Conservation (phyloP, 35 echinoderm and acorn worm species). For the Anneissia japonica region DNA sequence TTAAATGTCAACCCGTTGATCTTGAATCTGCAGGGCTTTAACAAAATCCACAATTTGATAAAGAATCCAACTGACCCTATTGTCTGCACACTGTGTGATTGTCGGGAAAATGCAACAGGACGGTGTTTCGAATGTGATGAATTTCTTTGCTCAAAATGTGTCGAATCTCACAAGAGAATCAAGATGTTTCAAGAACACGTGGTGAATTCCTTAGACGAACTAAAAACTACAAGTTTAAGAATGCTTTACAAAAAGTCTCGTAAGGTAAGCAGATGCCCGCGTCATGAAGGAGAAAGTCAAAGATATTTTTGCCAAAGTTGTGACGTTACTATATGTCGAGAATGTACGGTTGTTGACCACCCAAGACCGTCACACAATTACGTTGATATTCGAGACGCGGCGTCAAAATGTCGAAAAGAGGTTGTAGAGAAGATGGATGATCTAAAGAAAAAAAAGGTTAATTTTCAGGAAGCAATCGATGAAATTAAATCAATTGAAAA, state of each 20-base stretch:
- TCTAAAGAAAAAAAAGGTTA: background rate
- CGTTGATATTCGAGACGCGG: conserved; percentile 6
- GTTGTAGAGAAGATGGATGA: background rate
- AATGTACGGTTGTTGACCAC: conserved; percentile 48
- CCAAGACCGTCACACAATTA: conserved; percentile 16
- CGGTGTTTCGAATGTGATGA: background rate
- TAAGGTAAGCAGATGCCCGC: background rate
- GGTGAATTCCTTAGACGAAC: background rate
- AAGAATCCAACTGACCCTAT: background rate
- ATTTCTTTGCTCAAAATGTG: background rate
- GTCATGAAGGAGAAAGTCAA: conserved; percentile 16
- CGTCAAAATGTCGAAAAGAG: background rate
- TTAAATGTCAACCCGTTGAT: background rate
- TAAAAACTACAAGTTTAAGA: background rate
- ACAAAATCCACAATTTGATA: background rate
- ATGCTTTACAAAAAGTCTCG: background rate
- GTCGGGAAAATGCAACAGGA: background rate
- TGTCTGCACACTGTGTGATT: background rate
- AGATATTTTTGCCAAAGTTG: conserved; percentile 33
- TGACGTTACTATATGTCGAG: conserved; percentile 36
- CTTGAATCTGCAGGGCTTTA: background rate
- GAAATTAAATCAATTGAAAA: background rate
- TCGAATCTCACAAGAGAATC: background rate
- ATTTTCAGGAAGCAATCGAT: background rate
- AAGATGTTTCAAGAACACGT: background rate